Conservation (phyloP, 2,888 invertebrate species). For the Oxyscelio sp. region DNA sequence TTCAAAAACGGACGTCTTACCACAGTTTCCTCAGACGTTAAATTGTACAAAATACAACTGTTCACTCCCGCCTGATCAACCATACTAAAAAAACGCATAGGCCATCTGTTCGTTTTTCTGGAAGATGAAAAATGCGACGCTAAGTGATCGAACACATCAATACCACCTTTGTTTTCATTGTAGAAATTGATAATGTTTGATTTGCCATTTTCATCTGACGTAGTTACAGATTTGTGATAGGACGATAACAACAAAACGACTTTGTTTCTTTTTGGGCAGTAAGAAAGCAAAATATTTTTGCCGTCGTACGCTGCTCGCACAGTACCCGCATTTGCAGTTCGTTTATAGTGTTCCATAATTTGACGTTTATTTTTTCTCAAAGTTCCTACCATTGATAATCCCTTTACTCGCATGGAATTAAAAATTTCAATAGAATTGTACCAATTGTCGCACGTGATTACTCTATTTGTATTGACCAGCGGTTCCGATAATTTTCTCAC, state of each 20-base stretch:
- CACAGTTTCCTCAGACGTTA: not conserved
- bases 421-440: constrained; percentile 34
- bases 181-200: constrained; percentile 10
- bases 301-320: not conserved
- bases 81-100: constrained; percentile 8
- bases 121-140: not conserved
- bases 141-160: not conserved
- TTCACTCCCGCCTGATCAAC: constrained; percentile 18
- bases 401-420: constrained; percentile 15
- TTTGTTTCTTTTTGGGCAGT: constrained; percentile 22
- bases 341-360: constrained; percentile 25
- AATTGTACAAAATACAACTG: constrained; percentile 20
- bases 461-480: constrained; percentile 9
- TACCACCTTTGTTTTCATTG: constrained; percentile 1
- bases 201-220: not conserved
- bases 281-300: constrained; percentile 30
- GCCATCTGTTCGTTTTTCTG: not conserved
- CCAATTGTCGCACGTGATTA: constrained; percentile 39
- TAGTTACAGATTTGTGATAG: constrained; percentile 7
- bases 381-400: constrained; percentile 29
- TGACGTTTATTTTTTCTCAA: constrained; percentile 39
- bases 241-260: constrained; percentile 30
- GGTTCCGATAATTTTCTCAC: not conserved
- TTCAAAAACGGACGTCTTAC: not conserved
- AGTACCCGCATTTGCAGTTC: not conserved